Evolutionary conservation across 2,113 vertebrate genomes (phyloP), one percentile per base, ranked within the genome.

Genomic region (Gambusia affinis): DNA sequence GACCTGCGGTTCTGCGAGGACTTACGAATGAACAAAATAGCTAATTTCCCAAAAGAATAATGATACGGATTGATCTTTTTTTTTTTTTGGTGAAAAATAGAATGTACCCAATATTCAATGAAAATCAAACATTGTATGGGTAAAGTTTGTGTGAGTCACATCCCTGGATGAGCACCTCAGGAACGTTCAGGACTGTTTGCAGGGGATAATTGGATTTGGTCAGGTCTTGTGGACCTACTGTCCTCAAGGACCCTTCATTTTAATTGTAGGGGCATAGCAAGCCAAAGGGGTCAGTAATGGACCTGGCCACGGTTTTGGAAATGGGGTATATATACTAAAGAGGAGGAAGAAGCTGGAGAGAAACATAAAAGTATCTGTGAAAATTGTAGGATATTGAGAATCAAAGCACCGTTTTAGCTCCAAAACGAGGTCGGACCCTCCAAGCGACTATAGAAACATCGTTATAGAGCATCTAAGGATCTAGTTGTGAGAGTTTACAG

Each of bases 191-290:
- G 11, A 24, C 67, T 93, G 88, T 95, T 93, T 94, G 89, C 76
- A 90, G 83, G 78, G 76, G 87, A 88, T 93, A 93, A 94, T 94
- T 92, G 88, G 85, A 89, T 84, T 22, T 67, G 74, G 64, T 77
- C 68, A 15, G 67, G 75, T 83, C 44, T 17, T 82, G 57, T 72
- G 71, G 75, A 76, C 42, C 61, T 81, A 51, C 57, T 15, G 54
- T 64, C 74, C 71, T 51, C 73, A 60, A 67, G 35, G 71, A 68
- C 31, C 15, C 27, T 30, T 86, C 37, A 82, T 75, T 80, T 88
- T 73, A 90, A 76, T 77, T 10, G 30, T 29, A 31, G 54, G 60
- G 54, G 77, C 69, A 39, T 27, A 22, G 17, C 30, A 39, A 42
- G 35, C 69, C 72, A 6, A 66, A 78, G 64, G 89, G 85, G 51